Base-by-base conservation (phyloP, 37 sponge, comb jelly and placozoan species). In the Oscarella lobularis region DNA sequence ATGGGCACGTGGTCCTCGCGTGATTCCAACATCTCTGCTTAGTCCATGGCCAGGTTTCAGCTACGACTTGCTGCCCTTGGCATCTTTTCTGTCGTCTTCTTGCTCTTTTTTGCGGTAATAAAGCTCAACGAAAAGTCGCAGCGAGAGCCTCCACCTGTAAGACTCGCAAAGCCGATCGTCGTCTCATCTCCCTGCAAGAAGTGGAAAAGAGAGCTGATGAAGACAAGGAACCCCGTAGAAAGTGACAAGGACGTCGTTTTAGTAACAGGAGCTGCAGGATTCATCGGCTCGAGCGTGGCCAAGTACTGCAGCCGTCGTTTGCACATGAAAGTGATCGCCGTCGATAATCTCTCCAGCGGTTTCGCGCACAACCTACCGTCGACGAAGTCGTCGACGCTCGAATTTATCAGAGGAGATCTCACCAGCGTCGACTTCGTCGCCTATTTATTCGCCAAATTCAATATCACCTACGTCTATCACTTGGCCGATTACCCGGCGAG, bases 311-410 rank as follows among this genome's bases (percentile, higher is more conserved):
- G 29, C 71, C 29, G 33, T 35, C 29, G 29, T 5, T 14, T 68
- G 29, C 5, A 35, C 4, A 4, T 68, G 71, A 68, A 5, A 5
- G 71, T 68, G 31, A 68, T 68, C 31, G 71, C 29, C 6, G 29
- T 68, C 31, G 71, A 68, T 20, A 35, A 68, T 68, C 31, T 68
- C 6, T 68, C 71, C 6, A 68, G 71, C 31, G 71, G 71, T 30
- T 29, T 34, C 29, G 6, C 6, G 31, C 5, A 5, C 29, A 68
- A 68, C 31, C 5, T 68, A 5, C 71, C 71, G 31, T 9, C 20
- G 9, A n/a, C n/a, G n/a, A n/a, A n/a, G n/a, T 48, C 60, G 60
- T 5, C 5, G 5, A 14, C 5, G 33, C 35, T 68, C 29, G 4
- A 5, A 14, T 68, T 68, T 35, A 20, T 68, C 33, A 4, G 71